Evolutionary conservation across 2,113 vertebrate genomes (phyloP).

Genomic region (Coptodon rendalli): DNA sequence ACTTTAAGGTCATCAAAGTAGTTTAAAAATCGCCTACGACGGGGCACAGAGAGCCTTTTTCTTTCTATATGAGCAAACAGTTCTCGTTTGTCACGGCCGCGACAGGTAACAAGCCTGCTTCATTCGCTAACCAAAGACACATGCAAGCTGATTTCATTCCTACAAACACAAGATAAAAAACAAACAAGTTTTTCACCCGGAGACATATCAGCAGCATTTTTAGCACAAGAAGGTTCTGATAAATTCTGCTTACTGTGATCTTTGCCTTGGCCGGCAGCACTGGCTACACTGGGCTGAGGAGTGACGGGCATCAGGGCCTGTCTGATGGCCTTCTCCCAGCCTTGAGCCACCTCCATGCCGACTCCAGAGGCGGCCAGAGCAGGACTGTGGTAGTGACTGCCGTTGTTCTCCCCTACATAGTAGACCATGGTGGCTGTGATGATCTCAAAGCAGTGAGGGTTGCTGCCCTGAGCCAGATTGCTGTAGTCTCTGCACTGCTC

Average conservation of each 20-base stretch:
- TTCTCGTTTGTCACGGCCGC: not conserved
- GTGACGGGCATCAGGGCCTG: slow-evolving; percentile 98
- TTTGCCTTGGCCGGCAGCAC: slow-evolving; percentile 84
- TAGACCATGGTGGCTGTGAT: slow-evolving; percentile 97
- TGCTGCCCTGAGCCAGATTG: slow-evolving; percentile 84
- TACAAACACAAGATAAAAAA: not conserved
- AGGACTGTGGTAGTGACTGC: slow-evolving; percentile 82
- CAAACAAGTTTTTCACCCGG: not conserved
- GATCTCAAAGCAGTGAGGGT: slow-evolving; percentile 98
- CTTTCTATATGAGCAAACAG: not conserved
- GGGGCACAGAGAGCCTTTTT: not conserved
- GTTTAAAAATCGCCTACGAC: not conserved
- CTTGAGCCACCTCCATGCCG: slow-evolving; percentile 89
- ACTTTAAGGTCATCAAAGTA: not conserved
- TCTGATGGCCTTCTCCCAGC: slow-evolving; percentile 97
- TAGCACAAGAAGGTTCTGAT: not conserved
- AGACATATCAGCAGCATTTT: not conserved
- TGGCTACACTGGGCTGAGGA: slow-evolving; percentile 88
- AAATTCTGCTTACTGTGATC: slow-evolving; percentile 87
- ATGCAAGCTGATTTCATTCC: accelerated
- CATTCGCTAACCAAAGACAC: not conserved
- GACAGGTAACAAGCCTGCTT: not conserved
- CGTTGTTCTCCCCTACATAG: slow-evolving; percentile 95
- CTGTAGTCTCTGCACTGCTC: slow-evolving; percentile 84
- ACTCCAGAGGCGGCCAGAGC: slow-evolving; percentile 88